Base-by-base conservation (phyloP, 2,888 invertebrate genomes). In the Euplagia quadripunctaria region DNA sequence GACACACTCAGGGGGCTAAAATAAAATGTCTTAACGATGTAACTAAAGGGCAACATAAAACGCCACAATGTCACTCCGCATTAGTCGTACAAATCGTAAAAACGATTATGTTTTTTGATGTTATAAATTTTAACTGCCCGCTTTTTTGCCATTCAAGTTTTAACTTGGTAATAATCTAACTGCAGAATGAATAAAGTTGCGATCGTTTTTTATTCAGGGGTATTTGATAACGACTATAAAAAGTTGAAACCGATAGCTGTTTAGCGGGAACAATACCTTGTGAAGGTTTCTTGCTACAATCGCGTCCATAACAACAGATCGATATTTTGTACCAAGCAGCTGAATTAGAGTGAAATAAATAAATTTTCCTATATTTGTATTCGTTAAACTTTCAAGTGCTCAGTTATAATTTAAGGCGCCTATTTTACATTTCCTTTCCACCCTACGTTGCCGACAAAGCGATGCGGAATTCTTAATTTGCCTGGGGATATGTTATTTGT, bases 11-110 rank as follows among this genome's bases (percentile, higher is more conserved):
- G 77, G 74, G 75, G 73, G 77, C 74, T 73, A 80, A 82, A 85
- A 78, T 81, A 83, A 85, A 83, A 84, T 79, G 76, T 83, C 84
- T 85, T 85, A 82, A 85, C 79, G 84, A 84, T 67, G 72, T 81
- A 84, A 84, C 82, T 84, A 84, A 74, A 82, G 73, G 76, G 76
- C 74, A 75, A 80, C 79, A 83, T 82, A 83, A 84, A 84, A 75
- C 73, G 68, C 74, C 77, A 78, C 75, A 83, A 85, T 84, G 82
- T 77, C 82, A 80, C 81, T 81, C 73, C 77, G 76, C 83, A 81
- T 85, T 83, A 83, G 82, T 76, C 74, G 72, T 75, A 85, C 85
- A 82, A 83, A 85, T 85, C 78, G 82, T 84, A 74, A 80, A 76
- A 76, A 77, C 83, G 82, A 85, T 84, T 81, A 85, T 85, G 81